These are phyloP conservation scores for Acanthurus tractus DNA, from an alignment of 2,797 vertebrate species.

Conservation along the genomic window DNA sequence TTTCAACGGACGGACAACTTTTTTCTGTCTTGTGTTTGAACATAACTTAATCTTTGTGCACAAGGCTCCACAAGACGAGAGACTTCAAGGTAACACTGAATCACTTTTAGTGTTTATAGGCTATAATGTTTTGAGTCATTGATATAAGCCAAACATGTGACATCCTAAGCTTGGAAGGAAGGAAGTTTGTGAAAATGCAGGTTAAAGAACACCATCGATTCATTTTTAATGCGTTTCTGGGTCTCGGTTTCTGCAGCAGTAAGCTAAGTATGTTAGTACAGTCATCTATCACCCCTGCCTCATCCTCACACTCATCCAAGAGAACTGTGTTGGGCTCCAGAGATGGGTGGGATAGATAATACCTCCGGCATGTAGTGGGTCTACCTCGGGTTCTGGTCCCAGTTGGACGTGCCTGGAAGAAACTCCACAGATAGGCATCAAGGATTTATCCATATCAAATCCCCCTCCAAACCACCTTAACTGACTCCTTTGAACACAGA, in stretches of 20 bases:
- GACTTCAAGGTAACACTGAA: background rate
- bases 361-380: constrained; percentile 7
- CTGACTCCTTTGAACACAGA: constrained; percentile 27
- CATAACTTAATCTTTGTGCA: background rate
- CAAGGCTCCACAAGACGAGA: background rate
- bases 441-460: constrained; percentile 18
- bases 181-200: background rate
- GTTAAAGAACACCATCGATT: background rate
- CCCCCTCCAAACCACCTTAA: constrained; percentile 1
- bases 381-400: background rate
- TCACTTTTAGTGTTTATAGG: background rate
- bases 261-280: constrained; percentile 2
- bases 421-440: background rate
- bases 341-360: constrained; percentile 9
- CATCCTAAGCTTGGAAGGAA: too few relatives aligned
- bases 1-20: too few relatives aligned
- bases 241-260: background rate
- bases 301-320: constrained; percentile 5
- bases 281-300: background rate
- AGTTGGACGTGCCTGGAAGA: constrained; percentile 6
- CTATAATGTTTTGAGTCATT: background rate
- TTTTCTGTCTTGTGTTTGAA: background rate
- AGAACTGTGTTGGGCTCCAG: background rate
- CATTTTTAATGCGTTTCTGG: background rate
- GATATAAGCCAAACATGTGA: background rate